A percentile compares a stretch with the other conserved stretches of the same genome.
These are phyloP conservation scores for Xenus cinereus DNA, from an alignment of 2,113 vertebrate species.

Conservation along the genomic window DNA sequence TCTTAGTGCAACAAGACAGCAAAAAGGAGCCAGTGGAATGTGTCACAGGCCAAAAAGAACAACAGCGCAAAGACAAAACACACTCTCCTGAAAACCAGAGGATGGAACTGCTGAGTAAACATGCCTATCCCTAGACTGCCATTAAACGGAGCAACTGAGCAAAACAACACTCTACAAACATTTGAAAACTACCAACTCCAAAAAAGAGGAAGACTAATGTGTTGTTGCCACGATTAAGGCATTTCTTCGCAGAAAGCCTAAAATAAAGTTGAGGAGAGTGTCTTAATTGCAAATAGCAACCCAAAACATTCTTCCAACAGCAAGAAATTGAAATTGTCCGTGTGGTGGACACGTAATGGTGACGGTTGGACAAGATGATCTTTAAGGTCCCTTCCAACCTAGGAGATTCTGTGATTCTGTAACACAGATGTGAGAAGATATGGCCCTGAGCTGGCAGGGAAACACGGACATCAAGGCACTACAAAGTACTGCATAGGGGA, in stretches of 20 bases:
- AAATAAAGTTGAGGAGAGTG: background rate
- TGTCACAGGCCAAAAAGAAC: background rate
- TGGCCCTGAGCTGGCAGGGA: background rate
- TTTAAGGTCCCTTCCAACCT: too few species aligned
- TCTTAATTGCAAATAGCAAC: background rate
- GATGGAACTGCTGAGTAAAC: background rate
- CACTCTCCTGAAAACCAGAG: background rate
- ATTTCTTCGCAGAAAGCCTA: background rate
- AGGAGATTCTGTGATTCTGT: too few species aligned
- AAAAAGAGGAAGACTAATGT: background rate
- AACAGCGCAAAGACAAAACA: background rate
- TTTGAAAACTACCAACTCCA: background rate
- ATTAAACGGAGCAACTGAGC: background rate
- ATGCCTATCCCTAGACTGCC: background rate
- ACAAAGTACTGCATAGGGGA: background rate
- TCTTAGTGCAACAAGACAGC: background rate
- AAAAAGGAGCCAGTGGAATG: background rate
- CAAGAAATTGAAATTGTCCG: background rate
- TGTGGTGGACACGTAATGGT: accelerated
- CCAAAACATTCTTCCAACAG: background rate
- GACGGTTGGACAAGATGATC: too few species aligned
- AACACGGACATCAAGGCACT: background rate
- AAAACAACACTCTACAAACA: background rate
- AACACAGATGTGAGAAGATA: background rate
- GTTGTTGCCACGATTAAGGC: background rate